A percentile compares a stretch with the other conserved stretches of the same genome.
phyloP scores from a whole-genome alignment of 2,797 vertebrate genomes.

The Arctocebus calabarensis region DNA sequence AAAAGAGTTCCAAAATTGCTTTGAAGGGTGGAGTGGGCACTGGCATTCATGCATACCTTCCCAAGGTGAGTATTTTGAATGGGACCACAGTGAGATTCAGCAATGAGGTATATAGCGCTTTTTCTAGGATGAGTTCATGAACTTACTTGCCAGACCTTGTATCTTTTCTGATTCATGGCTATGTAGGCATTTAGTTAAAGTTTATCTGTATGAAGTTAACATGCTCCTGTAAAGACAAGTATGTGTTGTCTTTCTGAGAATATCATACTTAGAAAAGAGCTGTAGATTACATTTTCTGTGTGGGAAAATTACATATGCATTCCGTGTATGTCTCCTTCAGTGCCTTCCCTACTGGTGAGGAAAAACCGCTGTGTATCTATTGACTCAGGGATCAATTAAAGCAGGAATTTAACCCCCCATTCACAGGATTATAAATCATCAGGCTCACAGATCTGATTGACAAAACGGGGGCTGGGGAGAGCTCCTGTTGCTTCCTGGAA shows the following conservation, averaged over 20 bases:
- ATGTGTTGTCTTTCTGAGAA: slow-evolving; percentile 49
- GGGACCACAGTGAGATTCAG: too few species aligned
- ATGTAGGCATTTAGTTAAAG: slow-evolving; percentile 4
- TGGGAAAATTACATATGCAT: neutral
- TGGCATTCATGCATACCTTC: too few species aligned
- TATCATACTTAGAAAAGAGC: neutral
- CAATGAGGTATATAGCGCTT: too few species aligned
- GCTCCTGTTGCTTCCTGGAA: slow-evolving; percentile 25
- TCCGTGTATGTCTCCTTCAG: neutral
- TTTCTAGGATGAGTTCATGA: too few species aligned
- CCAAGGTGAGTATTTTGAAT: too few species aligned
- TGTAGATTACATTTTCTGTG: neutral
- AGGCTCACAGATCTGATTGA: slow-evolving; percentile 51
- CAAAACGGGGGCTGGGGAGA: neutral
- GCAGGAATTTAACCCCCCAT: slow-evolving; percentile 31
- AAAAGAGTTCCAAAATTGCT: too few species aligned
- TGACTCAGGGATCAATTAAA: slow-evolving; percentile 19
- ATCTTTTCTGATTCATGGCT: slow-evolving; percentile 46
- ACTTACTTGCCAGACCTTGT: too few species aligned
- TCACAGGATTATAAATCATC: slow-evolving; percentile 32
- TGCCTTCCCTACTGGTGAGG: neutral
- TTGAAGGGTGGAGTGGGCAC: too few species aligned
- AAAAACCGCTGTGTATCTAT: neutral
- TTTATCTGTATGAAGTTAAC: slow-evolving; percentile 37
- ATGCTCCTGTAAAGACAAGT: slow-evolving; percentile 28